Base-by-base conservation (phyloP, 2,888 invertebrate genomes). In the Dendrolimus pini region DNA sequence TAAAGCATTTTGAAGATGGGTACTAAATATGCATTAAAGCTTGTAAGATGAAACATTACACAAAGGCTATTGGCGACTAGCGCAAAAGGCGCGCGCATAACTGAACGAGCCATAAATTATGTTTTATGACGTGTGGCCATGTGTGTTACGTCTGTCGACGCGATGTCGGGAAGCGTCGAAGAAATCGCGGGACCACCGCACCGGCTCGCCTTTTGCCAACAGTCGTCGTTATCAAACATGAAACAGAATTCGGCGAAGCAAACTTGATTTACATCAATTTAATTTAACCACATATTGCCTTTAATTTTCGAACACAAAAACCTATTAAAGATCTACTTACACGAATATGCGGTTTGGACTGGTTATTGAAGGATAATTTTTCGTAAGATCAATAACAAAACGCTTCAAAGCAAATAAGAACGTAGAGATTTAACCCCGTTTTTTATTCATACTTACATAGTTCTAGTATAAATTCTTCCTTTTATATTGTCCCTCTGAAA, bases 101-200 rank as follows among this genome's bases (percentile, higher is more conserved):
- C 66, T 72, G 72, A 67, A 69, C 68, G 64, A 70, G 75, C 69
- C 71, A 78, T 83, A 83, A 83, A 85, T 87, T 80, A 80, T 70
- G 72, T 81, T 87, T 84, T 85, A 88, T 85, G 85, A 85, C 78
- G 78, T 70, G 66, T 60, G 71, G 88, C 87, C 88, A 88, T 87
- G 85, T 88, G 88, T 68, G 61, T 63, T 68, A 61, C 73, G 79
- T 87, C 82, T 70, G 75, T 87, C 84, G 73, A 63, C 80, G 47
- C 52, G 30, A 30, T 41, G 66, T 30, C 58, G 41, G 52, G 47
- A 55, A 41, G 47, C 55, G 55, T 55, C 47, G 58, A 58, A 56
- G 55, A 60, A 55, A 57, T 58, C 59, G 58, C 54, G 54, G 58
- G 56, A 52, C 55, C 9, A 30, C 55, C 54, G 58, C 12, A 57